Base-by-base conservation (phyloP, 2,797 vertebrate genomes). In the Emys orbicularis region DNA sequence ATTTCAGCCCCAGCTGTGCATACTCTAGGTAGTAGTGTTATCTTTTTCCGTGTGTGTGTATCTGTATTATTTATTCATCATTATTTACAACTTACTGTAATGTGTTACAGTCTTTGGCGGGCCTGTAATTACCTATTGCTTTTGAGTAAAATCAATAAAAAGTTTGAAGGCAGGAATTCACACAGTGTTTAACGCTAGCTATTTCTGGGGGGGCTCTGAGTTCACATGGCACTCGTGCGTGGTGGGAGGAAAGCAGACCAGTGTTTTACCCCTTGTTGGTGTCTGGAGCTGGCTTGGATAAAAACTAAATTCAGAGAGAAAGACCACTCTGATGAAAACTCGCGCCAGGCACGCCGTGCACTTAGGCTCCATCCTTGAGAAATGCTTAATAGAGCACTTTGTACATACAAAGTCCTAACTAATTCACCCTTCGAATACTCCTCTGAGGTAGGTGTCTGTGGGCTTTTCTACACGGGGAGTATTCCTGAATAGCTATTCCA, bases 71-170 rank as follows among this genome's bases (percentile, higher is more conserved):
- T 95, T 93, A 95, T 96, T 88, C 90, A 80, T 31, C 2, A 16
- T 88, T 87, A 68, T 97, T 96, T 97, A 90, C 88, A 88, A 74
- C 61, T 61, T 44, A 16, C 88, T 85, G 44, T 79, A 52, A 79
- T 2, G 86, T 2, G 31, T 25, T 12, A 9, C 87, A 21, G n/a
- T 23, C 93, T 89, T 50, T 87, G 87, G 90, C 34, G n/a, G 92
- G 91, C 88, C 92, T 87, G 93, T 87, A 94, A 96, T 97, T 93
- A 92, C 93, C 90, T 81, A 7, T 21, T 81, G 83, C 89, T 94
- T 90, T 65, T 88, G 59, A 91, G 88, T 77, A 95, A 95, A 93
- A 94, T 68, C 93, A 21, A 93, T 94, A 52, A 31, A 57, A 94
- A 83, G 61, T 52, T 44, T n/a, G 57, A 27, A 2, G 90, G 88